A percentile compares a stretch with the other conserved stretches of the same genome.
phyloP scores from a whole-genome alignment of 2,113 vertebrate genomes.

The Boulengerochromis microlepis region DNA sequence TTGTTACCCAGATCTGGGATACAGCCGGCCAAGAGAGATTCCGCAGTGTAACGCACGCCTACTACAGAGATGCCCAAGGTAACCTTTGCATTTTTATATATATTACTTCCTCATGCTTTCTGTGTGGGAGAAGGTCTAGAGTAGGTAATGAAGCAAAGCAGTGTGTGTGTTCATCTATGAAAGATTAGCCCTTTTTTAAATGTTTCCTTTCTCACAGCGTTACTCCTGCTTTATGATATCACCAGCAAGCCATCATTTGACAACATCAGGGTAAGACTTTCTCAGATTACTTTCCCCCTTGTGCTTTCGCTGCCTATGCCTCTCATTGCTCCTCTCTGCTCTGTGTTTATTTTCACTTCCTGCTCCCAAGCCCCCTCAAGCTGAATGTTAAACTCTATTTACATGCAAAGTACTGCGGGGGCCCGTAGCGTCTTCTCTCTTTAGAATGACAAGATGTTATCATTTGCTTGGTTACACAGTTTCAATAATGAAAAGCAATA shows the following conservation, averaged over 20 bases:
- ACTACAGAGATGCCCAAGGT: slow-evolving; percentile 98
- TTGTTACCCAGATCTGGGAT: slow-evolving; percentile 88
- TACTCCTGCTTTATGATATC: slow-evolving; percentile 95
- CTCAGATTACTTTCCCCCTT: not conserved
- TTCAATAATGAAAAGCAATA: slow-evolving; percentile 52
- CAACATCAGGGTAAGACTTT: slow-evolving; percentile 85
- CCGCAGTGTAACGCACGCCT: slow-evolving; percentile 95
- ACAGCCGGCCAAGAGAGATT: slow-evolving; percentile 96
- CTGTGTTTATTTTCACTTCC: not conserved
- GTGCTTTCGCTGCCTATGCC: not conserved
- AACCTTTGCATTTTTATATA: slow-evolving; percentile 31
- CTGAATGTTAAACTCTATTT: not conserved
- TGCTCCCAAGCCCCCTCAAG: not conserved
- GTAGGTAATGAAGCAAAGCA: not conserved
- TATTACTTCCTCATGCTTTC: not conserved
- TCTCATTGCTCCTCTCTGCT: not conserved
- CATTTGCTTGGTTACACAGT: not conserved
- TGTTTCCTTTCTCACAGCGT: slow-evolving; percentile 69
- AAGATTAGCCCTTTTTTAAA: not conserved
- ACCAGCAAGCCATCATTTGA: slow-evolving; percentile 93
- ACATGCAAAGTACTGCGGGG: slow-evolving; percentile 10
- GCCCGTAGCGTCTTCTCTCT: not conserved
- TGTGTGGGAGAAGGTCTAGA: not conserved
- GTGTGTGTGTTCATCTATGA: not conserved
- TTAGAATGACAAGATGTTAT: slow-evolving; percentile 22